Evolutionary conservation across 2,113 vertebrate genomes (phyloP), one percentile per base, ranked within the genome.

Genomic region (Burhinus bistriatus): DNA sequence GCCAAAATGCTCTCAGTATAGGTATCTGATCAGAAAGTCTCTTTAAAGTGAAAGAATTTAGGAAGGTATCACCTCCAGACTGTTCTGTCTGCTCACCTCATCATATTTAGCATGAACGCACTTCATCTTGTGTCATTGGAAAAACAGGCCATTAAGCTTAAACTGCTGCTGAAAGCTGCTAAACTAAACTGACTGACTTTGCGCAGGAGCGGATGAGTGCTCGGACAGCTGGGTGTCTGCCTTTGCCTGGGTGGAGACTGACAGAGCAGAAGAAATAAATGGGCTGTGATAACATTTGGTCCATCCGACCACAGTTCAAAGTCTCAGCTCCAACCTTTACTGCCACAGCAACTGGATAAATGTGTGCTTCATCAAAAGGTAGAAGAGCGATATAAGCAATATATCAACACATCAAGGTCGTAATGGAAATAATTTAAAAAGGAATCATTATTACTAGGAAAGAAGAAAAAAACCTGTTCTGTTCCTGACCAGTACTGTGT

Each of bases 191-290:
- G 47, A 45, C 25, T 65, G 62, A 30, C 47, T 86, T 27, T 34
- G 64, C 0, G 0, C 30, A 51, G 55, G 42, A 64, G 65, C 2
- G 3, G 44, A n/a, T 23, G 44, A 52, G 49, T 14, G 34, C 34
- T 80, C 2, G 2, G 26, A 65, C 20, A 59, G n/a, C 29, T 73
- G 54, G 9, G 34, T 57, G 7, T 54, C 29, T 42, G 57, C 20
- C 75, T 79, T 89, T 36, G 27, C 34, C 45, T 30, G 27, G 3
- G 5, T 49, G 49, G 34, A 83, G 47, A 38, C 42, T 52, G 44
- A n/a, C 29, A 83, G 49, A 78, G 36, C 23, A 81, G 30, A 49
- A 95, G 78, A 59, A 93, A 72, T 16, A 68, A 75, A 51, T 3
- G 36, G 62, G 30, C 25, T 83, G 13, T 30, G 58, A 10, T 47